Percentiles rank a stretch among this genome's conserved stretches.
phyloP scores from a whole-genome alignment of 2,113 vertebrate genomes.

The Mola mola region DNA sequence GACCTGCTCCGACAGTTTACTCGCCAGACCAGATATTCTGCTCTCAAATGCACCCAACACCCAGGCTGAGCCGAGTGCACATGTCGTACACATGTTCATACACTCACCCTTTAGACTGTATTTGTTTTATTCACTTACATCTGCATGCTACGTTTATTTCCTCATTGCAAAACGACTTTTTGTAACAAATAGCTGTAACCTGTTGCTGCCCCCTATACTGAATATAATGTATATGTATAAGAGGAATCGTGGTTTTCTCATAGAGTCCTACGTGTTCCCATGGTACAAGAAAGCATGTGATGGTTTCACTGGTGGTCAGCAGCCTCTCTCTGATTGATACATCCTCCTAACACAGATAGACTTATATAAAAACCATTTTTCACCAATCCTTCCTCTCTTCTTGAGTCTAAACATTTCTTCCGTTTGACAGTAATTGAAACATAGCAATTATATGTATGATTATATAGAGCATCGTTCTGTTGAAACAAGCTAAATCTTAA shows the following conservation, averaged over 20 bases:
- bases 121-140: slow-evolving; percentile 33
- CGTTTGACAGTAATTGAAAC: not conserved
- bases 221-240: slow-evolving; percentile 2
- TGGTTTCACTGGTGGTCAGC: slow-evolving; percentile 21
- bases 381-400: slow-evolving; percentile 3
- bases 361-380: not conserved
- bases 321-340: slow-evolving; percentile 54
- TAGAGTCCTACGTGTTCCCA: slow-evolving; percentile 5
- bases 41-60: slow-evolving; percentile 32
- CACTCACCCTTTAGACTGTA: not conserved
- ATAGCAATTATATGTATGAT: too few relatives aligned
- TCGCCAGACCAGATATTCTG: slow-evolving; percentile 67
- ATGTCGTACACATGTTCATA: slow-evolving; percentile 28
- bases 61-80: slow-evolving; percentile 32
- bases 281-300: not conserved
- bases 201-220: slow-evolving; percentile 9
- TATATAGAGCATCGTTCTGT: too few relatives aligned
- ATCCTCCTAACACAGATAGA: slow-evolving; percentile 6
- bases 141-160: slow-evolving; percentile 25
- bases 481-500: too few relatives aligned
- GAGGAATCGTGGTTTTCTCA: not conserved
- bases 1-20: slow-evolving; percentile 66
- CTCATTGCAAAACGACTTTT: slow-evolving; percentile 2
- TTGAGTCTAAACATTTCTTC: not conserved
- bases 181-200: slow-evolving; percentile 26